Conservation (phyloP, 2,797 vertebrate genomes). For the Thalassophryne amazonica region DNA sequence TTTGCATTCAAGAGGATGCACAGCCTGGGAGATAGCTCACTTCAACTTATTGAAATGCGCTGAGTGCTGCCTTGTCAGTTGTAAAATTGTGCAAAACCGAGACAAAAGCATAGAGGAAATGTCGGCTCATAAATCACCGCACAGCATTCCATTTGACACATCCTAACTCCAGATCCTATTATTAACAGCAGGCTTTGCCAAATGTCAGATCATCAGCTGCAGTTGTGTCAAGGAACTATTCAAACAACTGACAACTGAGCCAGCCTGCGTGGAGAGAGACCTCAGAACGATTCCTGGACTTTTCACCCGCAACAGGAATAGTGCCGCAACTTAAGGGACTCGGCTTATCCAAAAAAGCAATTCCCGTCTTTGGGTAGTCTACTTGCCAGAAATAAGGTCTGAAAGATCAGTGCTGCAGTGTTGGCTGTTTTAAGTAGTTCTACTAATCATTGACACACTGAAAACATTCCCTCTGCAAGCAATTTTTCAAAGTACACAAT, state of each 20-base stretch:
- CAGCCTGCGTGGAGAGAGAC: slow-evolving; percentile 40
- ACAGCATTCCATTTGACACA: slow-evolving; percentile 69
- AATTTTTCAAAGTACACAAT: slow-evolving; percentile 73
- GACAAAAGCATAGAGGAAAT: slow-evolving; percentile 69
- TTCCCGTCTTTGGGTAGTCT: no score
- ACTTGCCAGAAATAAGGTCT: slow-evolving; percentile 55
- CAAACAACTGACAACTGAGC: slow-evolving; percentile 61
- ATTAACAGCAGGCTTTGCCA: slow-evolving; percentile 66
- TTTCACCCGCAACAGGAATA: slow-evolving; percentile 39
- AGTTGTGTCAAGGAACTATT: slow-evolving; percentile 55
- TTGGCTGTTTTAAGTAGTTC: slow-evolving; percentile 71
- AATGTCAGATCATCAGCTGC: slow-evolving; percentile 57
- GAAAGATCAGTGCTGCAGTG: slow-evolving; percentile 62
- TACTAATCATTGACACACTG: slow-evolving; percentile 72
- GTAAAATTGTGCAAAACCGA: slow-evolving; percentile 75
- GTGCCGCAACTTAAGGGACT: slow-evolving; percentile 24
- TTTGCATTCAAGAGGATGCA: slow-evolving; percentile 74
- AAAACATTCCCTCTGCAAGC: slow-evolving; percentile 67
- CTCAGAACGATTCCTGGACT: slow-evolving; percentile 47
- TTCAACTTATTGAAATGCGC: slow-evolving; percentile 79
- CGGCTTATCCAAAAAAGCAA: no score
- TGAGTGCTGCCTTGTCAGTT: slow-evolving; percentile 74
- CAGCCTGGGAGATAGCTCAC: slow-evolving; percentile 71
- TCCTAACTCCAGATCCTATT: slow-evolving; percentile 63
- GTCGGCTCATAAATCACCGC: slow-evolving; percentile 72